A percentile compares a stretch with the other conserved stretches of the same genome.
Conservation (phyloP, 2,113 vertebrate species). For the Pontoporia blainvillei region DNA sequence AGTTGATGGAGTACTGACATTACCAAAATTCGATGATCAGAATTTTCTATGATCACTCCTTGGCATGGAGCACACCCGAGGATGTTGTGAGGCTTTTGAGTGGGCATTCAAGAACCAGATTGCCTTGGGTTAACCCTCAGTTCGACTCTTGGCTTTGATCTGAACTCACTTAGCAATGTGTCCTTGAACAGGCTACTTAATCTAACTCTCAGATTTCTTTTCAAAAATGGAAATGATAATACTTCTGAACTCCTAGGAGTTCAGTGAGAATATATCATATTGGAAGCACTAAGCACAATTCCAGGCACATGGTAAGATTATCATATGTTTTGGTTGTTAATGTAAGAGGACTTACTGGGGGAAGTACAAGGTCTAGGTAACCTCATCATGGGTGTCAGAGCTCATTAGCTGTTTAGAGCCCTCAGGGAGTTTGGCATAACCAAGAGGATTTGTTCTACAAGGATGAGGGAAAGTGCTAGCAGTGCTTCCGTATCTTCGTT, state of each 20-base stretch:
- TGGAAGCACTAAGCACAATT: not conserved
- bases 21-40: not conserved
- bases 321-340: not conserved
- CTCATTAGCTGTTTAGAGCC: constrained; percentile 43
- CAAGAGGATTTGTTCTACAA: not conserved
- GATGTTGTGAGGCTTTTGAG: not conserved
- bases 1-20: not conserved
- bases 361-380: not conserved
- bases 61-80: too few species aligned
- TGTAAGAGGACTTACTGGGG: not conserved
- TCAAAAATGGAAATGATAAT: not conserved
- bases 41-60: not conserved
- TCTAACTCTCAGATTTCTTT: not conserved
- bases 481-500: not conserved
- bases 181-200: not conserved
- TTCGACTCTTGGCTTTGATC: not conserved
- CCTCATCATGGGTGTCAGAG: constrained; percentile 40
- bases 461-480: not conserved
- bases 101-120: not conserved
- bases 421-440: not conserved
- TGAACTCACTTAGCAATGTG: not conserved
- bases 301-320: not conserved
- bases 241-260: not conserved
- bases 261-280: not conserved
- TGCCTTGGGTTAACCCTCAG: not conserved